Conservation (phyloP, 2,797 vertebrate species). For the Microctenopoma stevenorrisi region DNA sequence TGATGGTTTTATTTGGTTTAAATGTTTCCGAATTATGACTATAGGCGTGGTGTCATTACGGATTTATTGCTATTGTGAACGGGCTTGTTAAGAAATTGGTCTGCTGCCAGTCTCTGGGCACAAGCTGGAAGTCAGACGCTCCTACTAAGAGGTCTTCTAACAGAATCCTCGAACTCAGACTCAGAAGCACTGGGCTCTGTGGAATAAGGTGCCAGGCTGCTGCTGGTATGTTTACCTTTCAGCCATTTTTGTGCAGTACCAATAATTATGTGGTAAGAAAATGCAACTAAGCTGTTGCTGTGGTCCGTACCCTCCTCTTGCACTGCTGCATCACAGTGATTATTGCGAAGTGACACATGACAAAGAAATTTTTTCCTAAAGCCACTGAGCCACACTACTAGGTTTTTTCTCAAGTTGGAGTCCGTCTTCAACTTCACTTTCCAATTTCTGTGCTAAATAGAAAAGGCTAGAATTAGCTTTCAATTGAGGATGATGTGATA, state of each 20-base stretch:
- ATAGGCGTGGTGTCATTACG: background rate
- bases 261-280: slow-evolving; percentile 42
- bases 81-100: background rate
- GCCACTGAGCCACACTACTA: too few species aligned
- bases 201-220: slow-evolving; percentile 28
- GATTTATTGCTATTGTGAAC: background rate
- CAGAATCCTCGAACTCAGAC: background rate
- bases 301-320: background rate
- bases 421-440: too few species aligned
- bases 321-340: background rate
- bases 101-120: too few species aligned
- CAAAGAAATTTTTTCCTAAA: background rate
- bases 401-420: too few species aligned
- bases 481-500: too few species aligned
- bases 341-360: background rate
- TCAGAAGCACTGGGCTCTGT: slow-evolving; percentile 7
- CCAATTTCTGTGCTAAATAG: too few species aligned
- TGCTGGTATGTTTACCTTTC: slow-evolving; percentile 40
- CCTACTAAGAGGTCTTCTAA: too few species aligned
- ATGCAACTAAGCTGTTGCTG: slow-evolving; percentile 24
- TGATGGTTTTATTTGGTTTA: background rate
- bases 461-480: too few species aligned
- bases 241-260: slow-evolving; percentile 26
- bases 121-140: too few species aligned
- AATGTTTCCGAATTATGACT: background rate